Evolutionary conservation across 2,888 invertebrate genomes (phyloP), one percentile per base, ranked within the genome.

Genomic region (Crossocerus cetratus): DNA sequence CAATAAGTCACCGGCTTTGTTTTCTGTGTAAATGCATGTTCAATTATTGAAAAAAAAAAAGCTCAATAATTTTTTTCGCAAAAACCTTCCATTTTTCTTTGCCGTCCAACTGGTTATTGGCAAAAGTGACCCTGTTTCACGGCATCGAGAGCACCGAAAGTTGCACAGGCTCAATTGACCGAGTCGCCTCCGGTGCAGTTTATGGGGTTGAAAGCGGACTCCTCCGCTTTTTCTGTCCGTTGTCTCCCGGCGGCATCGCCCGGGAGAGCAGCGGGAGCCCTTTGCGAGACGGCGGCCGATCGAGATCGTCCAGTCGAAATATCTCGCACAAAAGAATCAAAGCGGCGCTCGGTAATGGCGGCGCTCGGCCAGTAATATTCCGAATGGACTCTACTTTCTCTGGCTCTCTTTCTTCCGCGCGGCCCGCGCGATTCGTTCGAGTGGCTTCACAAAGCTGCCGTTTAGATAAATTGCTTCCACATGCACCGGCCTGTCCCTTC

Each of bases 391-490:
- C 76, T 77, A 80, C 81, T 16, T 82, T 83, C 32, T 32, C 32
- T 32, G 8, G 11, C 32, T 32, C n/a, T n/a, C n/a, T n/a, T n/a
- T n/a, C n/a, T n/a, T n/a, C n/a, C n/a, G n/a, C n/a, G n/a, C n/a
- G n/a, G n/a, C n/a, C n/a, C n/a, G n/a, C 32, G 32, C 1, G 8
- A 32, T 82, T 77, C 74, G 70, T 78, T 81, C 80, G 80, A 82
- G 81, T 78, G 78, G 77, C 66, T 75, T 80, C 75, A 69, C 77
- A 77, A 82, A 83, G 77, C 83, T 78, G 79, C 73, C 83, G 80
- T 84, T 86, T 84, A 83, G 83, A 85, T 85, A 86, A 86, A 86
- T 86, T 86, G 86, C 84, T 78, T 76, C 66, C 71, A 81, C 78
- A 76, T 74, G 65, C 59, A 59, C 44, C 65, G 57, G 62, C 54